phyloP scores from a whole-genome alignment of 2,888 invertebrate genomes.

The Lissocephala sabroskyi region DNA sequence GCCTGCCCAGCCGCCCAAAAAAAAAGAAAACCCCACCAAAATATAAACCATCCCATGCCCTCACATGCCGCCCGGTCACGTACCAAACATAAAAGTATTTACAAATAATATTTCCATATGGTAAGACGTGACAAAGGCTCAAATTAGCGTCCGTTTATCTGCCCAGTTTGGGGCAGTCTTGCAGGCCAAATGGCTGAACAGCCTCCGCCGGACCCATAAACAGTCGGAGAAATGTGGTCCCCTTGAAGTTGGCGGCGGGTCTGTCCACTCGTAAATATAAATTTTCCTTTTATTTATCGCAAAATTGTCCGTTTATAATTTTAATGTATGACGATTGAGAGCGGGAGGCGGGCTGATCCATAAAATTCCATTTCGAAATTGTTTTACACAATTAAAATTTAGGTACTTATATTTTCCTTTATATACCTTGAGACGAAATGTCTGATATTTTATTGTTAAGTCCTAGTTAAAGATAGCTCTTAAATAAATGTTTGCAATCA shows the following conservation, averaged over 20 bases:
- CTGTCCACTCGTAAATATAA: constrained; percentile 42
- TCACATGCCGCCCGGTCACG: constrained; percentile 62
- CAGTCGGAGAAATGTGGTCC: not conserved
- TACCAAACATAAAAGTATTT: constrained; percentile 69
- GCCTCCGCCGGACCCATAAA: not conserved
- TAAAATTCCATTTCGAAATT: no score
- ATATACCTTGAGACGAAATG: no score
- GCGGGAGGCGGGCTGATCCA: no score
- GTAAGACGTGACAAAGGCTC: constrained; percentile 70
- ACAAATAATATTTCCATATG: constrained; percentile 71
- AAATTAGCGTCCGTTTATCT: constrained; percentile 67
- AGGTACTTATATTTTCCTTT: no score
- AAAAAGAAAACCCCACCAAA: no score
- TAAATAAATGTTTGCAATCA: no score
- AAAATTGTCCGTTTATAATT: constrained; percentile 53
- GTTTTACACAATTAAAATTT: no score
- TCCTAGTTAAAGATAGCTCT: no score
- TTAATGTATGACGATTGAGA: constrained; percentile 57
- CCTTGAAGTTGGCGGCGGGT: not conserved
- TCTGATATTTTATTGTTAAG: no score
- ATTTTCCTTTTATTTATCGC: constrained; percentile 30
- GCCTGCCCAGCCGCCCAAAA: no score
- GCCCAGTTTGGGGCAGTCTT: constrained; percentile 10
- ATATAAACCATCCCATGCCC: no score
- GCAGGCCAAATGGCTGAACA: constrained; percentile 15